phyloP scores from a whole-genome alignment of 2,113 vertebrate genomes.

The Myotis brandtii region DNA sequence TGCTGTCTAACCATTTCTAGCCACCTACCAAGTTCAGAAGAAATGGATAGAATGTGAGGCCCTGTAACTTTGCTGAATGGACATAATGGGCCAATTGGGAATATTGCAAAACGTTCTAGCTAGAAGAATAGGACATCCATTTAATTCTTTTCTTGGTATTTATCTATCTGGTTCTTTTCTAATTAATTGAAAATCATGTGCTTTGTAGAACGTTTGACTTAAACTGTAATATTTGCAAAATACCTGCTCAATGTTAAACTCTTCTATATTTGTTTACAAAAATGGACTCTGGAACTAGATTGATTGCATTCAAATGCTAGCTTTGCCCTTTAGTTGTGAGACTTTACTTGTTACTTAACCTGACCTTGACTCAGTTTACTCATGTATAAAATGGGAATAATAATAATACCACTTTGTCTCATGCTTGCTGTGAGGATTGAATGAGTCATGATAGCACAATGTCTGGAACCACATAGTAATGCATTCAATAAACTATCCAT shows the following conservation, averaged over 20 bases:
- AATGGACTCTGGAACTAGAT: neutral
- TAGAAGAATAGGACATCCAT: neutral
- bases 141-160: slow-evolving; percentile 3
- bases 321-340: neutral
- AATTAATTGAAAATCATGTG: neutral
- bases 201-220: slow-evolving; percentile 43
- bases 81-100: neutral
- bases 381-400: neutral
- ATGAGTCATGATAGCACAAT: neutral
- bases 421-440: neutral
- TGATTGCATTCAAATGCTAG: neutral
- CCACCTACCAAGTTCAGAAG: slow-evolving; percentile 44
- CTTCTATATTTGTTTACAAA: neutral
- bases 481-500: neutral
- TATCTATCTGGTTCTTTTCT: neutral
- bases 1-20: slow-evolving; percentile 39
- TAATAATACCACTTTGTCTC: neutral
- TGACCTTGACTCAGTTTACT: slow-evolving; percentile 12
- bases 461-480: neutral
- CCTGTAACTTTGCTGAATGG: neutral
- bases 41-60: neutral
- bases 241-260: neutral
- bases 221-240: slow-evolving; percentile 25
- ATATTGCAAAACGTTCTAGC: neutral
- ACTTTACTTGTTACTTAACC: neutral